A percentile compares a stretch with the other conserved stretches of the same genome.
These are phyloP conservation scores for Porites rus DNA, from an alignment of 92 coral and sea anemone genomes.

Conservation along the genomic window DNA sequence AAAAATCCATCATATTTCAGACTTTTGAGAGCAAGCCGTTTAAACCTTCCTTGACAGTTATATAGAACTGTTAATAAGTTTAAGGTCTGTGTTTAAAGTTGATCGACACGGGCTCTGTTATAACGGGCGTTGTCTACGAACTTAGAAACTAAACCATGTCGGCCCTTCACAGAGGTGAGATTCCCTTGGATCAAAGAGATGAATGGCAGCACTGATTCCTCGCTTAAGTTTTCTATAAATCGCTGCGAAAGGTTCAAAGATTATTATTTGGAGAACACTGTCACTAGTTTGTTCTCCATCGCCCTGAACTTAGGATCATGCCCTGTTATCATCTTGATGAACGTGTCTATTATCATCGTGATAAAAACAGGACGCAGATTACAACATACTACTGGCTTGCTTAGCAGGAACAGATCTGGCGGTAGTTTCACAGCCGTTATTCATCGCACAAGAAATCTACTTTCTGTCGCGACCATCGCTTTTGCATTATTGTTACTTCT, in stretches of 20 bases:
- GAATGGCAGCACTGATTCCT: background rate
- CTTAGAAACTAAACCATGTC: no score
- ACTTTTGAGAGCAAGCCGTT: no score
- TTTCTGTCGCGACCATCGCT: background rate
- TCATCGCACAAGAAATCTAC: constrained; percentile 17
- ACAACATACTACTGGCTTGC: constrained; percentile 22
- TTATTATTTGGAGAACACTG: background rate
- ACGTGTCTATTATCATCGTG: constrained; percentile 10
- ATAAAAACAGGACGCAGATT: constrained; percentile 18
- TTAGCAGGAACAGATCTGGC: constrained; percentile 29
- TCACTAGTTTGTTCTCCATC: background rate
- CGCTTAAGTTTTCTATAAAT: background rate
- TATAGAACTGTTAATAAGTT: no score
- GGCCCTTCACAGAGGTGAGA: no score
- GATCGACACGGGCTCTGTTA: no score
- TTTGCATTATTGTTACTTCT: background rate
- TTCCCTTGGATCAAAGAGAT: background rate
- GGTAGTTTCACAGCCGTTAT: constrained; percentile 1
- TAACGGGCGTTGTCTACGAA: no score
- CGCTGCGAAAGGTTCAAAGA: background rate
- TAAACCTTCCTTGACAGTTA: no score
- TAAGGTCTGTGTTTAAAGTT: no score
- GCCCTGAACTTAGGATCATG: background rate
- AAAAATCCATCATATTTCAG: no score
- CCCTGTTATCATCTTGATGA: constrained; percentile 14